Evolutionary conservation across 2,113 vertebrate genomes (phyloP).

Genomic region (Crotalus tigris): DNA sequence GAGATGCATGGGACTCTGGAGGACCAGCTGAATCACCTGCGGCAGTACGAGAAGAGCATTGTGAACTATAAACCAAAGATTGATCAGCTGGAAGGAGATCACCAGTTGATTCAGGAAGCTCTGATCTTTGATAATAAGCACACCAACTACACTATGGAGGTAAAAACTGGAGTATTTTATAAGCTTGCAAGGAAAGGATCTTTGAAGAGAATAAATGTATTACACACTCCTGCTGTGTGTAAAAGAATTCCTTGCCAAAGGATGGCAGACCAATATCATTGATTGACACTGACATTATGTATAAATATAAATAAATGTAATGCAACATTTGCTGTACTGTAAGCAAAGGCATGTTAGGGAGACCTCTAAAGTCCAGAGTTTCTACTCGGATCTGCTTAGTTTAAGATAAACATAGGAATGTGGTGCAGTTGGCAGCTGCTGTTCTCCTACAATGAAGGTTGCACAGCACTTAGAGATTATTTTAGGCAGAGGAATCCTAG

Average conservation of each 20-base stretch:
- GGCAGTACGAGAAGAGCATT: slow-evolving; percentile 97
- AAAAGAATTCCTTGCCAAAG: background rate
- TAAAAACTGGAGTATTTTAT: slow-evolving; percentile 53
- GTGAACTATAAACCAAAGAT: slow-evolving; percentile 99
- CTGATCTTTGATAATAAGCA: slow-evolving; percentile 99
- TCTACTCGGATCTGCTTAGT: accelerated
- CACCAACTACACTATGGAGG: slow-evolving; percentile 99
- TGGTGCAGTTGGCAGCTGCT: background rate
- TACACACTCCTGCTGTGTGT: background rate
- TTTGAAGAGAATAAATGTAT: background rate
- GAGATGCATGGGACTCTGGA: slow-evolving; percentile 98
- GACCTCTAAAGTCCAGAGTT: slow-evolving; percentile 2
- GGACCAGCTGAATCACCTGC: slow-evolving; percentile 92
- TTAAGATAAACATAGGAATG: background rate
- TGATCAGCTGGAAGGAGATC: slow-evolving; percentile 95
- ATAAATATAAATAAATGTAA: background rate
- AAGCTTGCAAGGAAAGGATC: background rate
- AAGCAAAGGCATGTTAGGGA: background rate
- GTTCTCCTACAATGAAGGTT: background rate
- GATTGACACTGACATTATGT: background rate
- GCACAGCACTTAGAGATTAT: background rate
- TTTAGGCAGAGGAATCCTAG: background rate
- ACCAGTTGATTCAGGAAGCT: slow-evolving; percentile 96
- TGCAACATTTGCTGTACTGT: slow-evolving; percentile 1
- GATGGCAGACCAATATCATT: background rate